phyloP scores from a whole-genome alignment of 2,113 vertebrate species.

The rat (Rattus norvegicus) region DNA sequence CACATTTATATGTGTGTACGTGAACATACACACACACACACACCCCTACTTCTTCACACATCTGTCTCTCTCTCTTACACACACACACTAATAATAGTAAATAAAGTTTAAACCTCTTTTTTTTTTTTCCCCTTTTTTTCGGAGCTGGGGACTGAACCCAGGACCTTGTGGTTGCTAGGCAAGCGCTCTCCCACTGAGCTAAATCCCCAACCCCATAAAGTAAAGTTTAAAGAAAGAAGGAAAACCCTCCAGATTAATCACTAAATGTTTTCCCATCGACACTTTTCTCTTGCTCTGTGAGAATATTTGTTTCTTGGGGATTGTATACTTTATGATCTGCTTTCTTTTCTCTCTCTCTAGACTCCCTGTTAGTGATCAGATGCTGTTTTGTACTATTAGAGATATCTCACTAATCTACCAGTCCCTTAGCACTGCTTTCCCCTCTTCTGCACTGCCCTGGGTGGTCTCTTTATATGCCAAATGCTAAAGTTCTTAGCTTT shows the following conservation, averaged over 20 bases:
- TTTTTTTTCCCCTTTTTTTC: too few species aligned
- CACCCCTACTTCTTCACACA: neutral
- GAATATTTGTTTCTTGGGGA: neutral
- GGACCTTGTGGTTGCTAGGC: too few species aligned
- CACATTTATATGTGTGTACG: too few species aligned
- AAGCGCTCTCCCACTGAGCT: too few species aligned
- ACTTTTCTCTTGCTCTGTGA: neutral
- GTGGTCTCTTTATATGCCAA: neutral
- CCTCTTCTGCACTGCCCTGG: neutral
- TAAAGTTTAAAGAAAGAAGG: neutral
- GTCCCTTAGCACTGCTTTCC: neutral
- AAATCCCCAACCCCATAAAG: too few species aligned
- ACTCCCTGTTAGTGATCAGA: neutral
- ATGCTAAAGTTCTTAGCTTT: neutral
- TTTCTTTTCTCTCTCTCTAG: neutral
- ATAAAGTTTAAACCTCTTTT: too few species aligned
- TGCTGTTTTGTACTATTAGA: neutral
- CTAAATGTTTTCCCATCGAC: neutral
- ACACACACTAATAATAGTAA: neutral
- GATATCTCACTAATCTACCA: neutral
- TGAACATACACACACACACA: too few species aligned
- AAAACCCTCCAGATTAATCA: neutral
- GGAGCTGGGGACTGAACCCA: too few species aligned
- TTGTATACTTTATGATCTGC: neutral
- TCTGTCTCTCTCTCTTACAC: neutral